These are phyloP conservation scores for Eilema sororculum DNA, from an alignment of 2,888 invertebrate genomes.

Conservation along the genomic window DNA sequence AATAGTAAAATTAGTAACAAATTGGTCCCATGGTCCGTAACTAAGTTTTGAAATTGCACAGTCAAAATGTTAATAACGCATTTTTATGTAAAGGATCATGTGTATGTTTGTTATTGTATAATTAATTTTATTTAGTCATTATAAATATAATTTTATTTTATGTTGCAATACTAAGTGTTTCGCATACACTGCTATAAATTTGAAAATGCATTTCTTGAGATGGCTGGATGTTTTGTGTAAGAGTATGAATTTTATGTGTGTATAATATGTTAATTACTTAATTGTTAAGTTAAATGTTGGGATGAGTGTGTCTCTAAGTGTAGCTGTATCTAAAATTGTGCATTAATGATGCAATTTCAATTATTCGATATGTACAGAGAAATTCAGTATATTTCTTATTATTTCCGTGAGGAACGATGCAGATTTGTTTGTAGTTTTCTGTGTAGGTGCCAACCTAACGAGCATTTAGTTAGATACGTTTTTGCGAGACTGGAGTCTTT, in stretches of 20 bases:
- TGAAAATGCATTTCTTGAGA: slow-evolving; percentile 3
- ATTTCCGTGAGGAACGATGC: not conserved
- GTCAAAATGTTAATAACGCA: not conserved
- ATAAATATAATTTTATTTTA: slow-evolving; percentile 1
- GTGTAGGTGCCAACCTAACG: not conserved
- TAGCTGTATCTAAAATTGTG: not conserved
- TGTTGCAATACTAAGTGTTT: not conserved
- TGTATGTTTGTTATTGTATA: not conserved
- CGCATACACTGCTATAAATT: not conserved
- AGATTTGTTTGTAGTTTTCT: not conserved
- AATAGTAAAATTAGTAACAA: no score
- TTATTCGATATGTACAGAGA: not conserved
- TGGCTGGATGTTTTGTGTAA: not conserved
- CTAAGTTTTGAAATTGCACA: not conserved
- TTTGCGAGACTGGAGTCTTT: not conserved
- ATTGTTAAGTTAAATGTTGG: not conserved
- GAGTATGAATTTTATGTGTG: not conserved
- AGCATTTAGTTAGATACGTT: not conserved
- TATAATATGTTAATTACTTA: not conserved
- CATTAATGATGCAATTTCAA: not conserved
- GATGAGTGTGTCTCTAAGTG: slow-evolving; percentile 13
- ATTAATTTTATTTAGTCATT: slow-evolving; percentile 6
- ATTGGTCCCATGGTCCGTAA: not conserved
- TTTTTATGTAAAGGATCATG: not conserved
- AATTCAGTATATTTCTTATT: not conserved